Evolutionary conservation across 1,140 invertebrate species (phyloP).

Genomic region (Drosophila pallidifrons): DNA sequence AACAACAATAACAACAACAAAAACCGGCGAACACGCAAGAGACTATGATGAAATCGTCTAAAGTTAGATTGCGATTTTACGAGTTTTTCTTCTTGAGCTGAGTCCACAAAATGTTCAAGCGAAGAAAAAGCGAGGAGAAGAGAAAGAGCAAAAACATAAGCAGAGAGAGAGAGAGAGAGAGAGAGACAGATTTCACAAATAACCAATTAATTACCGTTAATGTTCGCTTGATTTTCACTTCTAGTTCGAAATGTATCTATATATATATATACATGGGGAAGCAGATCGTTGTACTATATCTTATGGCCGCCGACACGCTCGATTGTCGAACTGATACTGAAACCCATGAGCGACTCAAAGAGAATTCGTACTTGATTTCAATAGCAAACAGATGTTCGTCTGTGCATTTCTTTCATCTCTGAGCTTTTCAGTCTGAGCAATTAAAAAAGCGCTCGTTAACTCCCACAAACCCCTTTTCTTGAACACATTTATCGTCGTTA

Average conservation of each 20-base stretch:
- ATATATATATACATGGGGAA: conserved; percentile 5
- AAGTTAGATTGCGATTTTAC: conserved; percentile 66
- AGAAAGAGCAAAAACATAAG: neutral
- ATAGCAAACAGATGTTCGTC: conserved; percentile 51
- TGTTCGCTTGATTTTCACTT: conserved; percentile 45
- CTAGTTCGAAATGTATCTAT: conserved; percentile 30
- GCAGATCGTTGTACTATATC: conserved; percentile 28
- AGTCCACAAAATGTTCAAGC: conserved; percentile 49
- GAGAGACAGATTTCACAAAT: conserved; percentile 2
- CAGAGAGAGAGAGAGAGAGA: neutral
- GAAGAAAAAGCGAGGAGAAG: conserved; percentile 14
- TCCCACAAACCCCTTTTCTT: conserved; percentile 12
- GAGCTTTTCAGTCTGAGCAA: conserved; percentile 20
- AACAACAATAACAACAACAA: conserved; percentile 11
- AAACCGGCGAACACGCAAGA: conserved; percentile 55
- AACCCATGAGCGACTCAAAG: conserved; percentile 4
- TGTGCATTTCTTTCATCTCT: neutral
- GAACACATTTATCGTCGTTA: conserved; percentile 31
- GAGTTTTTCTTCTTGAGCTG: conserved; percentile 44
- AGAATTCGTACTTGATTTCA: conserved; percentile 51
- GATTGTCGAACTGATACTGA: conserved; percentile 58
- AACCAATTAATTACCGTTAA: conserved; percentile 70
- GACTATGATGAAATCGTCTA: conserved; percentile 76
- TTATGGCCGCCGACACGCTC: conserved; percentile 42
- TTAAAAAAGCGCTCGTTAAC: conserved; percentile 29